Percentiles rank a stretch among this genome's conserved stretches.
These are phyloP conservation scores for Sparidentex hasta DNA, from an alignment of 2,797 vertebrate species.

Conservation along the genomic window DNA sequence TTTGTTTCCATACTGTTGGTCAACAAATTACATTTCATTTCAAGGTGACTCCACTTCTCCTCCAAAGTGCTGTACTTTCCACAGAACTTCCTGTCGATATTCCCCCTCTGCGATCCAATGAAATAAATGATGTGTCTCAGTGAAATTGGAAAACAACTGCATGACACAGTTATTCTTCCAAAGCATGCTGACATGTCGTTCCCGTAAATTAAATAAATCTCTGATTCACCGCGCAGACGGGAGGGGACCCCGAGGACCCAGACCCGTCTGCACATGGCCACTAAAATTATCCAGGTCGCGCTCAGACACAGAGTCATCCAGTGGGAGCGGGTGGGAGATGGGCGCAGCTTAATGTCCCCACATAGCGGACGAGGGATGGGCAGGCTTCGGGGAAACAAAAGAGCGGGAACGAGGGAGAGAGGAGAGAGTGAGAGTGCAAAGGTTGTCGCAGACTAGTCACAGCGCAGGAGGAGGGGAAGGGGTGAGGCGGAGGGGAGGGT, in stretches of 20 bases:
- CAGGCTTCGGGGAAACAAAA: constrained; percentile 66
- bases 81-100: constrained; percentile 1
- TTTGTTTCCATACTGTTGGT: not conserved
- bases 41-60: constrained; percentile 10
- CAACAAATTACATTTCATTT: constrained; percentile 4
- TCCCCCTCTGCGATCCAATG: constrained; percentile 16
- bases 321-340: constrained; percentile 64
- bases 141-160: constrained; percentile 25
- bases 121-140: constrained; percentile 43
- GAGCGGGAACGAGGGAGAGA: constrained; percentile 48
- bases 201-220: constrained; percentile 38
- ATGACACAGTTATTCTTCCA: constrained; percentile 60
- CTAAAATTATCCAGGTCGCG: constrained; percentile 43
- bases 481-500: constrained; percentile 88
- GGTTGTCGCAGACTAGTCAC: constrained; percentile 81
- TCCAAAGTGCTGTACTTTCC: not conserved
- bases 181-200: constrained; percentile 49
- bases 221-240: constrained; percentile 49
- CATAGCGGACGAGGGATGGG: constrained; percentile 80
- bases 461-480: constrained; percentile 79
- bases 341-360: constrained; percentile 76
- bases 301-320: constrained; percentile 29
- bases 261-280: constrained; percentile 25
- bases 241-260: constrained; percentile 20
- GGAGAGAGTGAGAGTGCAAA: constrained; percentile 72